These are phyloP conservation scores for Echeneis naucrates DNA, from an alignment of 2,797 vertebrate genomes.

Conservation along the genomic window DNA sequence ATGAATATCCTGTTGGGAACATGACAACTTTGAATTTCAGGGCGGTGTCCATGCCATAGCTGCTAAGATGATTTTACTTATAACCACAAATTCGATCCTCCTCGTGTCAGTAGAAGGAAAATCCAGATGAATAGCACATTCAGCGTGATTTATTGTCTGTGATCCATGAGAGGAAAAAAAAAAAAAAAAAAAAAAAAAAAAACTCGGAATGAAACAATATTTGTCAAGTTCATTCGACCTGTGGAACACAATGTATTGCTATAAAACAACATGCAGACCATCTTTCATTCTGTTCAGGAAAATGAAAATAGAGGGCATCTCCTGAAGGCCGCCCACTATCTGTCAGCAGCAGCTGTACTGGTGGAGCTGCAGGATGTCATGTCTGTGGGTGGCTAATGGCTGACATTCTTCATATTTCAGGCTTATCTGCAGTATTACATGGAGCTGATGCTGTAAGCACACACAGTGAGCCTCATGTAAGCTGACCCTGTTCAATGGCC, in stretches of 20 bases:
- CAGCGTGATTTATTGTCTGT: background rate
- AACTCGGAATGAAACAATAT: background rate
- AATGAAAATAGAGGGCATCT: constrained; percentile 42
- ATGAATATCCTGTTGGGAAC: too few species aligned
- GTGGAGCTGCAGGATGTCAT: constrained; percentile 44
- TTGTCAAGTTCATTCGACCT: constrained; percentile 14
- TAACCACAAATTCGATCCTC: background rate
- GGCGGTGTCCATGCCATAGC: too few species aligned
- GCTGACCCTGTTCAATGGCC: constrained; percentile 56
- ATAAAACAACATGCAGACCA: constrained; percentile 12
- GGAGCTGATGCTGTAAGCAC: constrained; percentile 34
- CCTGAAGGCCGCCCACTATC: constrained; percentile 55
- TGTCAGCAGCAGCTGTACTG: constrained; percentile 49
- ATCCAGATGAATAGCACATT: background rate
- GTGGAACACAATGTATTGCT: constrained; percentile 12
- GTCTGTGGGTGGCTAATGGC: constrained; percentile 62
- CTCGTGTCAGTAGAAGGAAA: background rate
- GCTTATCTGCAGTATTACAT: constrained; percentile 50
- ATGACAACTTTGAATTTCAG: too few species aligned
- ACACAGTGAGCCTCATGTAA: constrained; percentile 67
- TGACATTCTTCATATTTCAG: constrained; percentile 77
- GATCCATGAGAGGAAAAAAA: background rate
- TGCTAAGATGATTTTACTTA: too few species aligned
- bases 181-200: too few species aligned
- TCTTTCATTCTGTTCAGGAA: constrained; percentile 47